phyloP scores from a whole-genome alignment of 2,888 invertebrate genomes.

The Lithosia quadra region DNA sequence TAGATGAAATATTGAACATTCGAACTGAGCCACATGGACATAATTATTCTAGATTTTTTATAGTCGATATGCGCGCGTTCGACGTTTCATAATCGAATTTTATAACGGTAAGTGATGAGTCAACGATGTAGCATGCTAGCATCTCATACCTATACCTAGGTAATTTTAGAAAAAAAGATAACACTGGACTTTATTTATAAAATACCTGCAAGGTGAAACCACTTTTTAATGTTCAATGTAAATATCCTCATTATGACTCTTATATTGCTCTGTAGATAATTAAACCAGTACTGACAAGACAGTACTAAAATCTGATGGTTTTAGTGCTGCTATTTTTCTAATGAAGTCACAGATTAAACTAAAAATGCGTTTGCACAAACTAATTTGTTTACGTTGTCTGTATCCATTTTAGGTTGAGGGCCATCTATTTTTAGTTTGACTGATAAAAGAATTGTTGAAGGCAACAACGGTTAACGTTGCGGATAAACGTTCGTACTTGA shows the following conservation, averaged over 20 bases:
- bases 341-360: conserved; percentile 19
- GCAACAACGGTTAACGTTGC: background rate
- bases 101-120: too few species aligned
- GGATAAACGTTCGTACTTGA: background rate
- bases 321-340: conserved; percentile 12
- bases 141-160: too few species aligned
- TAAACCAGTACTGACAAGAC: background rate
- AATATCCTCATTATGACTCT: background rate
- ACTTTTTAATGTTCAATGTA: background rate
- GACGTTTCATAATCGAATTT: too few species aligned
- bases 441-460: conserved; percentile 32
- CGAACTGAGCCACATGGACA: too few species aligned
- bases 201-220: background rate
- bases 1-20: too few species aligned
- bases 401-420: conserved; percentile 18
- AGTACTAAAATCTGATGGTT: conserved; percentile 9
- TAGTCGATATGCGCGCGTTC: too few species aligned
- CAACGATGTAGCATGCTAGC: too few species aligned
- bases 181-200: too few species aligned
- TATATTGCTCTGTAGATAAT: background rate
- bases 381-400: conserved; percentile 29
- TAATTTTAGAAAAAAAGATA: too few species aligned
- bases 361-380: conserved; percentile 23
- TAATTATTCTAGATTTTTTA: background rate
- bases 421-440: conserved; percentile 35